These are phyloP conservation scores for Cremastinae sp. DNA, from an alignment of 2,888 invertebrate genomes.

Conservation along the genomic window DNA sequence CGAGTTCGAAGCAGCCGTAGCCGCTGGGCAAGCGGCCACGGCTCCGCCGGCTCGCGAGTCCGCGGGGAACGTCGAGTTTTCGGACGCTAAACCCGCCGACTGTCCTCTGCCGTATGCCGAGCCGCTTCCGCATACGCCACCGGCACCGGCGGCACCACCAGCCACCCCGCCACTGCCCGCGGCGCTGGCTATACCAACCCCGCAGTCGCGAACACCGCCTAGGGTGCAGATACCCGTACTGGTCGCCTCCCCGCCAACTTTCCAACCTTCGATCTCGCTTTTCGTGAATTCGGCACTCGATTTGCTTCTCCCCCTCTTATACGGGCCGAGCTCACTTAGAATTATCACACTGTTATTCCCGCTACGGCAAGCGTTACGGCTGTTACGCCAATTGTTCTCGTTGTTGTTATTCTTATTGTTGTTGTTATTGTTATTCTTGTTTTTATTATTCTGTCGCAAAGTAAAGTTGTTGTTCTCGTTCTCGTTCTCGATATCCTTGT, in stretches of 20 bases:
- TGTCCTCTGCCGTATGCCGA: slow-evolving; percentile 80
- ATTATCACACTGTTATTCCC: slow-evolving; percentile 56
- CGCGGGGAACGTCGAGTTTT: slow-evolving; percentile 72
- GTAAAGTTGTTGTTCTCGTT: slow-evolving; percentile 39
- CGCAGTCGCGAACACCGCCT: slow-evolving; percentile 39
- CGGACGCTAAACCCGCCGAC: slow-evolving; percentile 62
- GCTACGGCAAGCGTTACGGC: slow-evolving; percentile 58
- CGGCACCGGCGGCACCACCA: slow-evolving; percentile 76
- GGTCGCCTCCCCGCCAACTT: slow-evolving; percentile 64
- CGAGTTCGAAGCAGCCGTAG: slow-evolving; percentile 78
- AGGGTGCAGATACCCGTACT: slow-evolving; percentile 63
- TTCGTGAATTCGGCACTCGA: slow-evolving; percentile 37
- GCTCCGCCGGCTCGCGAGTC: slow-evolving; percentile 81
- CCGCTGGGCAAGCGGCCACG: slow-evolving; percentile 80
- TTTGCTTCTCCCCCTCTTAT: slow-evolving; percentile 39
- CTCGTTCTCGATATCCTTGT: slow-evolving; percentile 22
- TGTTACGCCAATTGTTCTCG: slow-evolving; percentile 61
- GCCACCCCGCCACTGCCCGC: slow-evolving; percentile 52
- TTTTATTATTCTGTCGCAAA: slow-evolving; percentile 32
- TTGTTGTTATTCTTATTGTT: slow-evolving; percentile 57
- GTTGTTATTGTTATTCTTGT: slow-evolving; percentile 58
- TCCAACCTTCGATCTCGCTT: slow-evolving; percentile 54
- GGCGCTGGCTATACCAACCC: slow-evolving; percentile 63
- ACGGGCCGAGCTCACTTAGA: slow-evolving; percentile 52
- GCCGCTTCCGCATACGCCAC: slow-evolving; percentile 70